Percentiles rank a stretch among this genome's conserved stretches.
These are phyloP conservation scores for Lypha dubia DNA, from an alignment of 2,888 invertebrate genomes.

Conservation along the genomic window DNA sequence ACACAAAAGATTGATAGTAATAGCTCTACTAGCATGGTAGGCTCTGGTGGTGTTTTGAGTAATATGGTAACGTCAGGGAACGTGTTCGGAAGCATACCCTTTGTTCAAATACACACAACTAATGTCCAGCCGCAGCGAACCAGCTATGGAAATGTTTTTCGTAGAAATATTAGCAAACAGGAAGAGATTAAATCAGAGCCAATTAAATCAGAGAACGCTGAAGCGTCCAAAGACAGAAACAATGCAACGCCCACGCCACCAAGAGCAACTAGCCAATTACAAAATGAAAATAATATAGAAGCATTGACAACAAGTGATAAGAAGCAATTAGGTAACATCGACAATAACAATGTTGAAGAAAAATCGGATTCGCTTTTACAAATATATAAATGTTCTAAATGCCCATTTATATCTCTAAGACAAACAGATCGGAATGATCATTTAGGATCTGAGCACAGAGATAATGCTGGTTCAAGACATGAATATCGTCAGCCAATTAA, in stretches of 20 bases:
- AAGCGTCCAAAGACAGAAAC: constrained; percentile 77
- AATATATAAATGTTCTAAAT: constrained; percentile 79
- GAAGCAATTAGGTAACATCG: constrained; percentile 8
- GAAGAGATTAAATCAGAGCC: constrained; percentile 83
- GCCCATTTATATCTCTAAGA: constrained; percentile 79
- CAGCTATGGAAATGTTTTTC: constrained; percentile 79
- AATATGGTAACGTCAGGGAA: constrained; percentile 21
- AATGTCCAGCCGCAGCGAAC: constrained; percentile 79
- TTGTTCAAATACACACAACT: constrained; percentile 82
- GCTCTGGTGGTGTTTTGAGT: not conserved
- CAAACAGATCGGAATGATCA: constrained; percentile 69
- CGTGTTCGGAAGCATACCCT: constrained; percentile 75
- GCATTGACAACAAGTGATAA: constrained; percentile 20
- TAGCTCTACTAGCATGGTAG: not conserved
- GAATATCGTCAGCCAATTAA: constrained; percentile 82
- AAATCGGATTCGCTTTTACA: constrained; percentile 20
- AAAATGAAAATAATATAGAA: constrained; percentile 56
- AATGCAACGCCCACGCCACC: constrained; percentile 80
- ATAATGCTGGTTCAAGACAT: not conserved
- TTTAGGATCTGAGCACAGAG: constrained; percentile 72
- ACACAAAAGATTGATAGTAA: constrained; percentile 27
- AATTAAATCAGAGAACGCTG: constrained; percentile 81
- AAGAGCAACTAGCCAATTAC: constrained; percentile 36
- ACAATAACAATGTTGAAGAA: constrained; percentile 27
- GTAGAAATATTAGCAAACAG: constrained; percentile 76